phyloP scores from a whole-genome alignment of 2,888 invertebrate species.

The Stomorhina lunata region DNA sequence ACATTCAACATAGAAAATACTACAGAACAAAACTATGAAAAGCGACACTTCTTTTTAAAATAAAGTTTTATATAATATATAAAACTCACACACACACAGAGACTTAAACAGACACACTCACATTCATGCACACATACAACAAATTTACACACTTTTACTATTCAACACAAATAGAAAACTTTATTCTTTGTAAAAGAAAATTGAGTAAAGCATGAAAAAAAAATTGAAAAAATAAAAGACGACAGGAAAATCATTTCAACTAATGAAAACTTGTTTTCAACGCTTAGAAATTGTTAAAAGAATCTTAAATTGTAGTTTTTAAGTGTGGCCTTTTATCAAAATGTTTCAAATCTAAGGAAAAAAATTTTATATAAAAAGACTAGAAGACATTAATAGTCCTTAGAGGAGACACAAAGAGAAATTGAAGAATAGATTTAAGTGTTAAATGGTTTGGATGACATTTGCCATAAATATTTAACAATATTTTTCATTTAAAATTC shows the following conservation, averaged over 20 bases:
- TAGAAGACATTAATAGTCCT: neutral
- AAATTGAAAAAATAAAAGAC: no score
- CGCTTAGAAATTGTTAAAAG: conserved; percentile 47
- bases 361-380: neutral
- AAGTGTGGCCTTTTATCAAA: conserved; percentile 31
- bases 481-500: no score
- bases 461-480: neutral
- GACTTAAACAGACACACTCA: neutral
- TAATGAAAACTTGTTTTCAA: conserved; percentile 52
- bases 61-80: conserved; percentile 16
- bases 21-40: neutral
- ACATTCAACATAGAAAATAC: conserved; percentile 19
- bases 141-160: neutral
- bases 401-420: conserved; percentile 19
- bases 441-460: neutral
- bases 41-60: conserved; percentile 53
- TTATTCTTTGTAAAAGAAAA: neutral
- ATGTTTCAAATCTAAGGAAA: neutral
- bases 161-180: neutral
- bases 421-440: neutral
- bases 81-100: neutral
- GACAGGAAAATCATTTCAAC: neutral
- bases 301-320: conserved; percentile 47
- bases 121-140: no score
- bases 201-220: conserved; percentile 7